Evolutionary conservation across 1,140 invertebrate genomes (phyloP), one percentile per base, ranked within the genome.

Genomic region (Gonatopus flavifemur): DNA sequence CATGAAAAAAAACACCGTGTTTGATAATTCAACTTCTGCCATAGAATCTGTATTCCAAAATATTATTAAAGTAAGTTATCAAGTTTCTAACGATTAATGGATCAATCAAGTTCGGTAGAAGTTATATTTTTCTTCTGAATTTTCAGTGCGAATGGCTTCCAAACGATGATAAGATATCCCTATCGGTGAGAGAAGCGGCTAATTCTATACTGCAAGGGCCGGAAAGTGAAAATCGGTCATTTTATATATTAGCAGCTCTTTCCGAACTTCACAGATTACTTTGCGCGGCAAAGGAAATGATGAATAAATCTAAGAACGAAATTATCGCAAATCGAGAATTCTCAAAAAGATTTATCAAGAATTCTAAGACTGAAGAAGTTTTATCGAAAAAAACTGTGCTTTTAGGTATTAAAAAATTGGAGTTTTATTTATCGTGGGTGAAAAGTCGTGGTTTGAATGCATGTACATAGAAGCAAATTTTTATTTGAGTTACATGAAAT

Each of bases 381-480:
- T 62, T 87, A 52, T 70, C 83, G 20, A 76, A 79, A 57, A 80
- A 80, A 38, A 82, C 80, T 69, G 51, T 87, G 3, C 77, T 81
- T 54, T 76, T 80, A 33, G 72, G 77, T 55, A 64, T 81, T 2
- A 88, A 86, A 59, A 88, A 88, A 75, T 64, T 88, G 8, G 85
- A 88, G 64, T 89, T 84, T 73, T 85, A 86, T 69, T 72, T 88
- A 48, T 84, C 85, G 0, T 89, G 82, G 80, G 67, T 83, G 36
- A 80, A 82, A 66, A 59, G 13, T 7, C 32, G 45, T 19, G 8
- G 18, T 40, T 40, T 36, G 35, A 31, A 19, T 37, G n/a, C n/a
- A 13, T 39, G 20, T 36, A 31, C 1, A 21, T 46, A 41, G 49
- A 44, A 22, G 3, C 10, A n/a, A 28, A 37, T 24, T 7, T 24